These are phyloP conservation scores for Grammomys surdaster DNA, from an alignment of 2,113 vertebrate species.

Conservation along the genomic window DNA sequence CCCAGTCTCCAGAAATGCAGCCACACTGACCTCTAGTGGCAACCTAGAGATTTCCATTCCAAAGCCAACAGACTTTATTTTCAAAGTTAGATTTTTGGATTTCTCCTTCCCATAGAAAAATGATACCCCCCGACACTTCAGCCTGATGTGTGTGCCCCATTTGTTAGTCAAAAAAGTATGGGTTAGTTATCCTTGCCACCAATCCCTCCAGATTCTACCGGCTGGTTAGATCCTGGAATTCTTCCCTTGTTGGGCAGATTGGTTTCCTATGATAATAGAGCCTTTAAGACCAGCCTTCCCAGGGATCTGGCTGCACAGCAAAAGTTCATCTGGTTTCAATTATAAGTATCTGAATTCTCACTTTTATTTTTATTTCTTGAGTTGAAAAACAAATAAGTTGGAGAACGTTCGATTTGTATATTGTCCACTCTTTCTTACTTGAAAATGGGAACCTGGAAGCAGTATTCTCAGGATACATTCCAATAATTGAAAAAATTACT, in stretches of 20 bases:
- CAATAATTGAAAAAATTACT: background rate
- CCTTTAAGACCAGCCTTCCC: background rate
- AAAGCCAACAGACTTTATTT: rapidly evolving
- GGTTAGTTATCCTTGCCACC: too few relatives aligned
- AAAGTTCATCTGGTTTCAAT: background rate
- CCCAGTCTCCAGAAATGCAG: rapidly evolving
- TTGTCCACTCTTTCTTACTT: background rate
- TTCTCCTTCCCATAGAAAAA: background rate
- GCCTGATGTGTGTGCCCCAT: background rate
- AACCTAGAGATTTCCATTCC: background rate
- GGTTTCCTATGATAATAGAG: rapidly evolving
- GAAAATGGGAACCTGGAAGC: background rate
- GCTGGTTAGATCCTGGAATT: background rate
- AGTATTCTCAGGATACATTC: background rate
- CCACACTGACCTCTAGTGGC: conserved; percentile 55
- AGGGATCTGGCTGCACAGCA: background rate
- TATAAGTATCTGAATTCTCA: background rate
- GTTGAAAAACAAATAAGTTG: background rate
- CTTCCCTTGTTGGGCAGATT: too few relatives aligned
- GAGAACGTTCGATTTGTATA: background rate
- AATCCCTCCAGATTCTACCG: too few relatives aligned
- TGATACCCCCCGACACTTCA: background rate
- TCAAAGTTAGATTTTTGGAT: background rate
- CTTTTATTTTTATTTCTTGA: background rate
- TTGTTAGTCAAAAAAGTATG: background rate